Conservation (phyloP, 2,888 invertebrate genomes). For the Ditula angustiorana region DNA sequence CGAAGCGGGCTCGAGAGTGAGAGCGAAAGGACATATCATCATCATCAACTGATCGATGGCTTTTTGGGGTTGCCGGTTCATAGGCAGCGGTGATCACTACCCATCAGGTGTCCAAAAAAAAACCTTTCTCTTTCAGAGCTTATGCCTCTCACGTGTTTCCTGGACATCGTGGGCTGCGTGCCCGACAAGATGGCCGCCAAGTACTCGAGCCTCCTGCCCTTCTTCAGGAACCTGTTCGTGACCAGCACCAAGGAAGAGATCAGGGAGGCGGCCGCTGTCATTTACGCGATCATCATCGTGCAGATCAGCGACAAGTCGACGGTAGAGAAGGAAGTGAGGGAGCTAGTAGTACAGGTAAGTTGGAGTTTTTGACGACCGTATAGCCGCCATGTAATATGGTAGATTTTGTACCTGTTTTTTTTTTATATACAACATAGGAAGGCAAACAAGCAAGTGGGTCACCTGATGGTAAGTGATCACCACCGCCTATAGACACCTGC, state of each 20-base stretch:
- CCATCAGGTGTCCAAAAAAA: too few species aligned
- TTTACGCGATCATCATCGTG: slow-evolving; percentile 90
- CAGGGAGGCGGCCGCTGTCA: slow-evolving; percentile 89
- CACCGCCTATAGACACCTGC: too few species aligned
- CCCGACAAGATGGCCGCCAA: slow-evolving; percentile 88
- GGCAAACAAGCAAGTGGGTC: too few species aligned
- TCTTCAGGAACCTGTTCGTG: slow-evolving; percentile 87
- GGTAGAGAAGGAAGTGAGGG: slow-evolving; percentile 80
- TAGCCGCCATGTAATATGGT: too few species aligned
- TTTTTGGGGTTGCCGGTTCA: too few species aligned
- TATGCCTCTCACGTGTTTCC: slow-evolving; percentile 89
- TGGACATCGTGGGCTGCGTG: slow-evolving; percentile 94
- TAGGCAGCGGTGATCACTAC: too few species aligned
- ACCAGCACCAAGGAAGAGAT: slow-evolving; percentile 91
- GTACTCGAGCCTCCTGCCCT: slow-evolving; percentile 87
- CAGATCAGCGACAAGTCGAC: slow-evolving; percentile 82
- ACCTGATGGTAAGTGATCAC: too few species aligned
- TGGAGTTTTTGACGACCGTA: background rate
- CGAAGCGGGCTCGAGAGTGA: too few species aligned
- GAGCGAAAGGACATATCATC: too few species aligned
- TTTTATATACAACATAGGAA: too few species aligned
- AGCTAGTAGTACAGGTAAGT: slow-evolving; percentile 75
- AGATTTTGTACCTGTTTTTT: too few species aligned
- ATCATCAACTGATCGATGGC: too few species aligned
- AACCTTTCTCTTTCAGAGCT: slow-evolving; percentile 77